phyloP scores from a whole-genome alignment of 2,797 vertebrate genomes.

The Platyrinchus mystaceus region DNA sequence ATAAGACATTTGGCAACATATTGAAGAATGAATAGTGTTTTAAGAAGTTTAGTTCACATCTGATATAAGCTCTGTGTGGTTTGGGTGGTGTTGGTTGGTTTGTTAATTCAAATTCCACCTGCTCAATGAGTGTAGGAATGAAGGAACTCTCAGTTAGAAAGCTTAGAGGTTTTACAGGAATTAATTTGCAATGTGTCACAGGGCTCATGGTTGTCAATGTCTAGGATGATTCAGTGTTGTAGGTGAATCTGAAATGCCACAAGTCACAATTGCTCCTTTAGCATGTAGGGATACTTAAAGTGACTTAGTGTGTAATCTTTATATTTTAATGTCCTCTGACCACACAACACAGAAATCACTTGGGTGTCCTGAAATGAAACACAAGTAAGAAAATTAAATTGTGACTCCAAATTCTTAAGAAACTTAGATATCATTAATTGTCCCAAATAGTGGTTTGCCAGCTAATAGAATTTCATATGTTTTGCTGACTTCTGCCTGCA shows the following conservation, averaged over 20 bases:
- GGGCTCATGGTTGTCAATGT: not conserved
- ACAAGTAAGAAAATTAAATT: not conserved
- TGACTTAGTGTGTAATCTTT: not conserved
- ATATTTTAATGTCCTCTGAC: not conserved
- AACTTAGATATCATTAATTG: not conserved
- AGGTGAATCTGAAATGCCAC: not conserved
- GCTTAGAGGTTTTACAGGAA: not conserved
- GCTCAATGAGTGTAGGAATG: not conserved
- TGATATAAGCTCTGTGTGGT: not conserved
- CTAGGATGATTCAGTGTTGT: not conserved
- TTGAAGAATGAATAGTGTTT: not conserved
- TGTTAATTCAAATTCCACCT: not conserved
- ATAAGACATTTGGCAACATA: not conserved
- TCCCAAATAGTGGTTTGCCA: not conserved
- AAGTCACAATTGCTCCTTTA: not conserved
- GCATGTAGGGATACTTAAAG: not conserved
- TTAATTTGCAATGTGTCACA: not conserved
- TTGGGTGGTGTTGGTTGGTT: not conserved
- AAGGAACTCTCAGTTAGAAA: not conserved
- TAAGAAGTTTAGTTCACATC: rapidly evolving
- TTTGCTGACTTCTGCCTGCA: not conserved
- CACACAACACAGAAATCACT: not conserved
- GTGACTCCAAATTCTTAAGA: not conserved
- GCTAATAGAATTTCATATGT: not conserved
- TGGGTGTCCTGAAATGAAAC: not conserved